Conservation (phyloP, 37 sponge, comb jelly and placozoan species). For the Eunapius fragilis region DNA sequence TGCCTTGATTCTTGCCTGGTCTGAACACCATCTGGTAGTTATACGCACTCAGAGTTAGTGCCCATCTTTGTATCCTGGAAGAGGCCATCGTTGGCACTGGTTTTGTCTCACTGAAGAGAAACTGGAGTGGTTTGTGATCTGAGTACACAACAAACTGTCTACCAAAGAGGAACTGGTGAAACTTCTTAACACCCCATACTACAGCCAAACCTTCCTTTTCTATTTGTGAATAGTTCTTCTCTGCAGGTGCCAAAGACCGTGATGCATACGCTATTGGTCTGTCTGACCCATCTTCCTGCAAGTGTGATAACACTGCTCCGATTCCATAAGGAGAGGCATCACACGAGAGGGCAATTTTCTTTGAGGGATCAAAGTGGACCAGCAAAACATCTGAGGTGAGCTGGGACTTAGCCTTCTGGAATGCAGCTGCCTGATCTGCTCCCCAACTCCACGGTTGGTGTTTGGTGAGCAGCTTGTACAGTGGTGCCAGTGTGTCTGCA, state of each 20-base stretch:
- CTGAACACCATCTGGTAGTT: conserved; percentile 47
- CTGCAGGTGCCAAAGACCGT: conserved; percentile 10
- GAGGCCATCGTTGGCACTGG: conserved; percentile 41
- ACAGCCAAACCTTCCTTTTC: conserved; percentile 24
- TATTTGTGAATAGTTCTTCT: conserved; percentile 51
- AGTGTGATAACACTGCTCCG: conserved; percentile 35
- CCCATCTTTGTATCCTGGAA: conserved; percentile 57
- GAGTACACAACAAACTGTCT: conserved; percentile 29
- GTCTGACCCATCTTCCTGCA: conserved; percentile 22
- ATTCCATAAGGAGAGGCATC: conserved; percentile 41
- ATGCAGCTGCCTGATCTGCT: conserved; percentile 7
- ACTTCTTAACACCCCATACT: conserved; percentile 35
- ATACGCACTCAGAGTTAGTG: too few species aligned
- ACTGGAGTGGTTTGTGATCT: conserved; percentile 42
- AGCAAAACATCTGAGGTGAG: too few species aligned
- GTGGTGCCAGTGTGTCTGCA: conserved; percentile 25
- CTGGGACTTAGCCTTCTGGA: conserved; percentile 23
- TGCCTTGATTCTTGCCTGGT: conserved; percentile 33
- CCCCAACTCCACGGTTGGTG: conserved; percentile 20
- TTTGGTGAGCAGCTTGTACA: conserved; percentile 23
- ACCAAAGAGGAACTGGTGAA: conserved; percentile 70
- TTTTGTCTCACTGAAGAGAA: conserved; percentile 44
- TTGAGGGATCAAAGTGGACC: too few species aligned
- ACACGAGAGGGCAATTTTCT: too few species aligned
- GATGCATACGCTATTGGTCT: conserved; percentile 53